phyloP scores from a whole-genome alignment of 2,797 vertebrate genomes.

The Channallabes apus region DNA sequence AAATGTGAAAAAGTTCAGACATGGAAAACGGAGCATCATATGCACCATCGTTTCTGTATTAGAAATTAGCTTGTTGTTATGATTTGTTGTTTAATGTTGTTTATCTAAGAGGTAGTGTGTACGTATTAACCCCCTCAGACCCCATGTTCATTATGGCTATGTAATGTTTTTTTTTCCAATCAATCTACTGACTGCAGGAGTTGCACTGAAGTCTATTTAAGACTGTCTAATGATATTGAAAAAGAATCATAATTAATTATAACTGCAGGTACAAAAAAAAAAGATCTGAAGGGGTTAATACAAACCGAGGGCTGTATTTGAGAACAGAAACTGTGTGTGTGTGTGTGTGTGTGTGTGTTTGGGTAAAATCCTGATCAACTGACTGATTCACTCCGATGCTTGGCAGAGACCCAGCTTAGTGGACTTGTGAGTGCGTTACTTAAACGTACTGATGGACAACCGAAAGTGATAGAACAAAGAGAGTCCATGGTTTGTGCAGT shows the following conservation, averaged over 20 bases:
- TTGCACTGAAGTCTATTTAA: slow-evolving; percentile 15
- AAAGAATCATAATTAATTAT: neutral
- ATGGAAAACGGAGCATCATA: slow-evolving; percentile 18
- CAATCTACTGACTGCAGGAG: neutral
- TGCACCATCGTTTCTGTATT: slow-evolving; percentile 31
- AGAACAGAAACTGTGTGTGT: slow-evolving; percentile 3
- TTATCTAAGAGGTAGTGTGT: slow-evolving; percentile 81
- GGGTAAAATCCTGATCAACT: slow-evolving; percentile 68
- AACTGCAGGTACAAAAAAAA: neutral
- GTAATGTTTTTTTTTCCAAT: neutral
- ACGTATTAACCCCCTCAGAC: slow-evolving; percentile 30
- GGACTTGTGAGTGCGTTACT: slow-evolving; percentile 17
- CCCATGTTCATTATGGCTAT: neutral
- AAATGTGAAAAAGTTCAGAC: slow-evolving; percentile 39
- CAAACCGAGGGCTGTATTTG: slow-evolving; percentile 56
- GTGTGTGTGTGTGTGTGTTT: slow-evolving; percentile 42
- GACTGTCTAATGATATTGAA: neutral
- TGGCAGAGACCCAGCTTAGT: slow-evolving; percentile 20
- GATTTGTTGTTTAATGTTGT: slow-evolving; percentile 58
- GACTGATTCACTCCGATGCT: slow-evolving; percentile 16
- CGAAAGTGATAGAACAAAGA: slow-evolving; percentile 23
- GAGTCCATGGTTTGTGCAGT: slow-evolving; percentile 46
- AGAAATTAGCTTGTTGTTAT: slow-evolving; percentile 46
- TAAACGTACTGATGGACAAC: slow-evolving; percentile 34
- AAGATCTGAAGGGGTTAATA: slow-evolving; percentile 40